Evolutionary conservation across 2,113 vertebrate species (phyloP), one percentile per base, ranked within the genome.

Genomic region (Ammodytes dubius): DNA sequence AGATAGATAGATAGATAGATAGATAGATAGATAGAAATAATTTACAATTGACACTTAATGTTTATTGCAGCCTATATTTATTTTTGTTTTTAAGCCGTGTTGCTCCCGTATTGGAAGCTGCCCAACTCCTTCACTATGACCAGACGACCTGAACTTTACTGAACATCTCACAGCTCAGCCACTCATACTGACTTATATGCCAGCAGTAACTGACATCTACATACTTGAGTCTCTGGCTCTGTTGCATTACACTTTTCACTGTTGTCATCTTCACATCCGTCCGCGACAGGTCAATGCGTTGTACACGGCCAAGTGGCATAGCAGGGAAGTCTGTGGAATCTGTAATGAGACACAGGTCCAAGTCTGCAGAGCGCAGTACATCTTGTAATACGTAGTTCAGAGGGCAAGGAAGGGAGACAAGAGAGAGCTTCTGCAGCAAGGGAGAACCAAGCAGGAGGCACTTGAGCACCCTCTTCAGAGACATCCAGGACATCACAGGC

Each of bases 131-230:
- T 83, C 27, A 68, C 50, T 91, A 90, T 27, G 35, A 19, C 89
- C 91, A 92, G 39, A 88, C 54, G 37, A 93, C 39, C 12, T 84
- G 6, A 3, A 86, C 88, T 14, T 75, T 53, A 17, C 68, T 84
- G 50, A 8, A 35, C 1, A 0, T 69, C n/a, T 52, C 57, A 46
- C 52, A 73, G 40, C 37, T 0, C 17, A 27, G 0, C 75, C 64
- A 90, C 53, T 90, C 74, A 0, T 1, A 2, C 8, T 45, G 43
- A 27, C 35, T 92, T 84, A 96, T 86, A 10, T 77, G 11, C 94
- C 94, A 95, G 85, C 95, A 96, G 39, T 81, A 75, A 58, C 90
- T 94, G 71, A 95, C 49, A 40, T 96, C 90, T 37, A 95, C 74
- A 70, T 45, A 72, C 54, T 85, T 78, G 42, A 96, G 76, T 60